Base-by-base conservation (phyloP, 53 echinoderm and acorn worm species). In the Zoroaster sp. region DNA sequence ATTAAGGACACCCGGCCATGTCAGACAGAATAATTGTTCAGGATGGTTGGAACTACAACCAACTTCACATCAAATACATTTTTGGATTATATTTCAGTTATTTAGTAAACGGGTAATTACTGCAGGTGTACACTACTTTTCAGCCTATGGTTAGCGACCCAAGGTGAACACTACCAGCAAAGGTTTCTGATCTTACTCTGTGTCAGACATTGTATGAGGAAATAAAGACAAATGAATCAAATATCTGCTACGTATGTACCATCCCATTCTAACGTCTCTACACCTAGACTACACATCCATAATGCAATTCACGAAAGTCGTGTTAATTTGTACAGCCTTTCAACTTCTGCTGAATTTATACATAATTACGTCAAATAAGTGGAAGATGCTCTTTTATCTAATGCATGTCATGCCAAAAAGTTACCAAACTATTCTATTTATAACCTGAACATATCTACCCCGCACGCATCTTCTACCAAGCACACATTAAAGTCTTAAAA, bases 321-420 rank as follows among this genome's bases (percentile, higher is more conserved):
- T 35, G 35, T 38, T 54, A 36, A 8, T 78, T 78, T 78, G 34
- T 59, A 81, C 66, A 67, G 68, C 81, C 81, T 43, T 67, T 35
- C 63, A 59, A 59, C 31, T 37, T 55, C 32, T 81, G 81, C 81
- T 81, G 66, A 81, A 66, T 81, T 81, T 81, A 81, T 81, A 81
- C 81, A 81, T 81, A 81, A 81, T 81, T 81, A 42, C 40, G 81
- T 81, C 81, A 67, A 81, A 79, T 49, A 81, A 81, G 37, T 81
- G 81, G 81, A 81, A 81, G 81, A 81, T 81, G 67, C 66, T 12
- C 47, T 75, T 40, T 13, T 81, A 14, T 67, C 68, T 81, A 67
- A 20, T 65, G n/a, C n/a, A n/a, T n/a, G 54, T 54, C 67, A 66
- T 67, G 54, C 41, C 63, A 51, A 30, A n/a, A 65, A 65, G 38